Conservation (phyloP, 2,797 vertebrate genomes). For the Pagetopsis macropterus region DNA sequence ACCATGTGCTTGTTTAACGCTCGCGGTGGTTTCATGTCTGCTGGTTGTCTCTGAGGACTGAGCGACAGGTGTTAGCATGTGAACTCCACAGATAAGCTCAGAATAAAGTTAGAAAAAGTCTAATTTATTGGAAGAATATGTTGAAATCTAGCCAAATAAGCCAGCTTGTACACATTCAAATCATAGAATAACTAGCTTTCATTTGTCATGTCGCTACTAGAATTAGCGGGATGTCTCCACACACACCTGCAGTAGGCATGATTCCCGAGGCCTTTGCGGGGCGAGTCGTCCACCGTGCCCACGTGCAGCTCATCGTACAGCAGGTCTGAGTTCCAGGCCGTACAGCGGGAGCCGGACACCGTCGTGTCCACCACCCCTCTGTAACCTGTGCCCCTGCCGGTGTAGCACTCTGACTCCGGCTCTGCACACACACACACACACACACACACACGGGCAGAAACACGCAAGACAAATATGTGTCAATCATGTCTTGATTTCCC, state of each 20-base stretch:
- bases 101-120: conserved; percentile 18
- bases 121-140: neutral
- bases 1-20: conserved; percentile 20
- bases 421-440: conserved; percentile 70
- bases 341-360: conserved; percentile 84
- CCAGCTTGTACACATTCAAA: no score
- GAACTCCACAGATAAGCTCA: conserved; percentile 29
- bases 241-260: conserved; percentile 92
- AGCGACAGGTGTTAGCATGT: conserved; percentile 10
- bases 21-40: conserved; percentile 5
- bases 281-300: conserved; percentile 71
- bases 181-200: neutral
- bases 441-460: neutral
- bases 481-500: neutral
- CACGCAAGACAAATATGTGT: conserved; percentile 7
- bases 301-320: conserved; percentile 87
- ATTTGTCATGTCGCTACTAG: neutral
- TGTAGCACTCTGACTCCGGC: conserved; percentile 82
- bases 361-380: conserved; percentile 83
- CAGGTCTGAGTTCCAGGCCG: conserved; percentile 92
- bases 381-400: conserved; percentile 83
- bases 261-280: conserved; percentile 86
- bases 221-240: conserved; percentile 16
- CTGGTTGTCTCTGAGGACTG: neutral
- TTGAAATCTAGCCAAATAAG: conserved; percentile 31